A percentile compares a stretch with the other conserved stretches of the same genome.
phyloP scores from a whole-genome alignment of 64 coral and sea anemone species.

The Pocillopora damicornis region DNA sequence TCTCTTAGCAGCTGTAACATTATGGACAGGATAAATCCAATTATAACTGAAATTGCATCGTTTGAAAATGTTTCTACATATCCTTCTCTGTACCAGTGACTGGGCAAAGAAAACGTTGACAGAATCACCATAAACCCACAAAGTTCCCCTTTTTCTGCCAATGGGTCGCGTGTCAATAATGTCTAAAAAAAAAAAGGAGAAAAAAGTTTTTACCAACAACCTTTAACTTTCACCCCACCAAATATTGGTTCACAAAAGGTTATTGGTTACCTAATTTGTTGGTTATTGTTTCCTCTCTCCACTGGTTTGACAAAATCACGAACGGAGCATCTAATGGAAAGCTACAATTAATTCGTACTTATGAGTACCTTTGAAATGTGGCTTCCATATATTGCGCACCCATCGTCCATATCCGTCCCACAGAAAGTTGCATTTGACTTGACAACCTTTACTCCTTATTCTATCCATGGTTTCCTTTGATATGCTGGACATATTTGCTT shows the following conservation, averaged over 20 bases:
- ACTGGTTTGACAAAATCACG: no score
- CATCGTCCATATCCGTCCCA: conserved; percentile 90
- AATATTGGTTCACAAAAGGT: no score
- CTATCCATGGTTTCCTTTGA: background rate
- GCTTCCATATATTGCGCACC: conserved; percentile 51
- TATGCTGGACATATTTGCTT: conserved; percentile 1
- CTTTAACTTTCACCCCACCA: no score
- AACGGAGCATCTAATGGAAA: no score
- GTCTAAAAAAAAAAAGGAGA: background rate
- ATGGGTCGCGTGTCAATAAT: background rate
- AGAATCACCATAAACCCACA: conserved; percentile 78
- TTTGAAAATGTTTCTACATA: conserved; percentile 59
- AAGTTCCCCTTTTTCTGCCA: conserved; percentile 29
- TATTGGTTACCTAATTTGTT: no score
- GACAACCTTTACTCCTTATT: conserved; percentile 32
- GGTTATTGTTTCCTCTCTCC: no score
- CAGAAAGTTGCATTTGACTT: conserved; percentile 65
- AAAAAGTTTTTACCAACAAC: background rate
- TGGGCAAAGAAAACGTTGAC: conserved; percentile 72
- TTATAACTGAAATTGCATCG: conserved; percentile 78
- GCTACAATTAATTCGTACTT: no score
- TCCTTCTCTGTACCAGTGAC: conserved; percentile 54
- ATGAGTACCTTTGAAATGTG: conserved; percentile 52
- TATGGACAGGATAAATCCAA: conserved; percentile 85
- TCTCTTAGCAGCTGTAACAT: conserved; percentile 57